Conservation (phyloP, 1,140 invertebrate species). For the Acromyrmex heyeri region DNA sequence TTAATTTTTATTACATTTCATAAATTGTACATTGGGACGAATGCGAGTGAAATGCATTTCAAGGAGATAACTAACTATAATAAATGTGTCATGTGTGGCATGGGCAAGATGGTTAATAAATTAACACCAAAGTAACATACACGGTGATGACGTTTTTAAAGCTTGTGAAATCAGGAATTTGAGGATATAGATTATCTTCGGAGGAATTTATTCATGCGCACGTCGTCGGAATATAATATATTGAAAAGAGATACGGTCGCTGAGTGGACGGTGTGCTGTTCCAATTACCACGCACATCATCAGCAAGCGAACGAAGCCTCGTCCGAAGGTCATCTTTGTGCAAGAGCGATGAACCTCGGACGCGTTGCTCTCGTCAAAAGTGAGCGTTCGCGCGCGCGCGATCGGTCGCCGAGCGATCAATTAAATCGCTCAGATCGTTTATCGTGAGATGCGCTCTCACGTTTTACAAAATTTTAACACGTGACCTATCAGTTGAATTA, state of each 20-base stretch:
- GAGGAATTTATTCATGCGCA: too few relatives aligned
- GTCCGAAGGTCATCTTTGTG: constrained; percentile 25
- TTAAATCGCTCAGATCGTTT: constrained; percentile 8
- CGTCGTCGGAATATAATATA: background rate
- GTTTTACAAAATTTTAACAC: background rate
- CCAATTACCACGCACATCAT: constrained; percentile 12
- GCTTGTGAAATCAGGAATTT: too few relatives aligned
- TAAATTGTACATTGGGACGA: too few relatives aligned
- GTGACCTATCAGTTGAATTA: background rate
- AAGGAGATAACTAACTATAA: too few relatives aligned
- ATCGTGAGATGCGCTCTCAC: background rate
- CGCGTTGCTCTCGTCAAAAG: constrained; percentile 2
- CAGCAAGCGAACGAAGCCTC: background rate
- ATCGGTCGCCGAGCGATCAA: background rate
- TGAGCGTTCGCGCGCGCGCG: background rate
- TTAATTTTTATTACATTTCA: too few relatives aligned
- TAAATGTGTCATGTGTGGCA: too few relatives aligned
- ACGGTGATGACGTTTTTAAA: too few relatives aligned
- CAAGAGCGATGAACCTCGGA: constrained; percentile 47
- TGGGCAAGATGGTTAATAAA: too few relatives aligned
- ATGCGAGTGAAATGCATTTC: too few relatives aligned
- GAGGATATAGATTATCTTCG: too few relatives aligned
- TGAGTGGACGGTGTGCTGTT: background rate
- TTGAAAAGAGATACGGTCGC: background rate
- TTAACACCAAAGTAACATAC: too few relatives aligned